Evolutionary conservation across 2,797 vertebrate genomes (phyloP).

Genomic region (Ceryle rudis): DNA sequence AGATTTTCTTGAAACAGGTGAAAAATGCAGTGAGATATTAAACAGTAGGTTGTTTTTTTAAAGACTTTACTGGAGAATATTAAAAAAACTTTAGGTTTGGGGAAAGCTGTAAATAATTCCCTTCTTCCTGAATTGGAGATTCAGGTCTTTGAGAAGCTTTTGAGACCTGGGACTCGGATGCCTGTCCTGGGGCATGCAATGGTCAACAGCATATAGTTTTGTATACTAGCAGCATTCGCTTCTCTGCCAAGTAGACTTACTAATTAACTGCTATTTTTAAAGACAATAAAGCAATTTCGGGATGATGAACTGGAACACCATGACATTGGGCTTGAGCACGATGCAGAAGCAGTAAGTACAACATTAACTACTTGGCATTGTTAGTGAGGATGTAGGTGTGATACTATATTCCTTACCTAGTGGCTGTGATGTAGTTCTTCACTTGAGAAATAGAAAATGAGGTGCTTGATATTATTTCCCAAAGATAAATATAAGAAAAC

Average conservation of each 20-base stretch:
- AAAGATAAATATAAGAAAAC: not conserved
- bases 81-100: not conserved
- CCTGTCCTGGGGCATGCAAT: not conserved
- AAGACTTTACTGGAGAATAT: not conserved
- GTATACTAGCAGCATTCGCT: not conserved
- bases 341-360: slow-evolving; percentile 87
- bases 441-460: not conserved
- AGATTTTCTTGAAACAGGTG: not conserved
- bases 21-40: not conserved
- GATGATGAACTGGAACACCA: slow-evolving; percentile 97
- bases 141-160: not conserved
- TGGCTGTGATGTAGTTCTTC: not conserved
- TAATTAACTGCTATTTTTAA: not conserved
- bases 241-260: not conserved
- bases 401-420: not conserved
- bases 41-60: not conserved
- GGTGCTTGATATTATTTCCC: not conserved
- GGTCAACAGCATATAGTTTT: not conserved
- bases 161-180: not conserved
- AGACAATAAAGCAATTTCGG: slow-evolving; percentile 93
- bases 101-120: not conserved
- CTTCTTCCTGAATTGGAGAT: not conserved
- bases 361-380: accelerated
- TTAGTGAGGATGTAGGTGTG: not conserved
- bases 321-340: slow-evolving; percentile 88